A percentile compares a stretch with the other conserved stretches of the same genome.
phyloP scores from a whole-genome alignment of 2,888 invertebrate species.

The Heliothis peltigera region DNA sequence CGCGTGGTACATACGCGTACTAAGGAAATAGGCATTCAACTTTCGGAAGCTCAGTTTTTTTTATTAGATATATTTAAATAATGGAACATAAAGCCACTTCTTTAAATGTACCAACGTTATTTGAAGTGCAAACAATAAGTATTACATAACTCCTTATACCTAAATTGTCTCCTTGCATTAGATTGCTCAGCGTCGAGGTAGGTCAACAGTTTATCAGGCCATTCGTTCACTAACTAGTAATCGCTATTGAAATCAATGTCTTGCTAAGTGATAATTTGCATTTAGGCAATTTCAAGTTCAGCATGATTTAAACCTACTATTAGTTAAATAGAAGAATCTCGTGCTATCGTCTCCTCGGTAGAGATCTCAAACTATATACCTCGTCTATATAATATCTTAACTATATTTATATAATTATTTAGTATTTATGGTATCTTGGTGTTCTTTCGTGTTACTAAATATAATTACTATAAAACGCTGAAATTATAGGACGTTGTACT shows the following conservation, averaged over 20 bases:
- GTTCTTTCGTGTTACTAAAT: conserved; percentile 86
- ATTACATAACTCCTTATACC: conserved; percentile 31
- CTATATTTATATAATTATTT: conserved; percentile 67
- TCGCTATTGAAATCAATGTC: conserved; percentile 38
- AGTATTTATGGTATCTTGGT: conserved; percentile 82
- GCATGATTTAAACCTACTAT: conserved; percentile 34
- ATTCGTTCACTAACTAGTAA: conserved; percentile 37
- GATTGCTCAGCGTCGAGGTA: conserved; percentile 59
- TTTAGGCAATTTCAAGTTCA: conserved; percentile 38
- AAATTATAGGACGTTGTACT: conserved; percentile 87
- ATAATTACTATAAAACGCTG: conserved; percentile 82
- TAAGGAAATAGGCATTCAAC: conserved; percentile 51
- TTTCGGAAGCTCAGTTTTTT: conserved; percentile 55
- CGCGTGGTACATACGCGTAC: conserved; percentile 30
- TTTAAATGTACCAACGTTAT: conserved; percentile 21
- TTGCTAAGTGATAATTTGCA: conserved; percentile 29
- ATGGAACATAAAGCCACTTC: conserved; percentile 19
- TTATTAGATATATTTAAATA: conserved; percentile 15
- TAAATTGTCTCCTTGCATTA: conserved; percentile 45
- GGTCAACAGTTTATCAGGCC: conserved; percentile 56
- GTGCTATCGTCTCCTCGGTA: conserved; percentile 33
- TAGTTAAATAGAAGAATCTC: conserved; percentile 52
- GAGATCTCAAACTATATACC: conserved; percentile 46
- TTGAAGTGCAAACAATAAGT: conserved; percentile 54
- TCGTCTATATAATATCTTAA: conserved; percentile 61